Evolutionary conservation across 2,888 invertebrate genomes (phyloP), one percentile per base, ranked within the genome.

Genomic region (Cinara cedri): DNA sequence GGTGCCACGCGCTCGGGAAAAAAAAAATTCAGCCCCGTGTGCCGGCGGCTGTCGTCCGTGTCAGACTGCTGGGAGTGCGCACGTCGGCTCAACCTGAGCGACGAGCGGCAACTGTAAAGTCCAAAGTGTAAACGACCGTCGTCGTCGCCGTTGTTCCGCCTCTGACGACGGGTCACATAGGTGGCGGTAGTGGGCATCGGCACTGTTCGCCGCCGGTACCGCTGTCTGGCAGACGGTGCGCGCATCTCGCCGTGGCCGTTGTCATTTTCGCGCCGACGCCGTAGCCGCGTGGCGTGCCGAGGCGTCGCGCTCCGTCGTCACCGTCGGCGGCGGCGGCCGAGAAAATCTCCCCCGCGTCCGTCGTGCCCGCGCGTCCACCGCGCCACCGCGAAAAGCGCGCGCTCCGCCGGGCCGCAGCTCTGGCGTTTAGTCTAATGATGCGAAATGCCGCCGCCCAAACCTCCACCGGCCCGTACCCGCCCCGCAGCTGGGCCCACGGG

Each of bases 361-460:
- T 16, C 54, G n/a, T n/a, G 14, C 54, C 51, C 16, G n/a, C n/a
- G 0, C 54, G 42, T 0, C 55, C 57, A 1, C 42, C 60, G 26
- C 4, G n/a, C 46, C n/a, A 24, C 21, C 54, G 46, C 4, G 44
- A 54, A 68, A 68, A 66, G 24, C 76, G 57, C 55, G 26, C 57
- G 44, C 60, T 57, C 68, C 68, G 68, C 66, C 66, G 76, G 76
- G 68, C 46, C 49, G 3, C 34, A 34, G 76, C 66, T 34, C 76
- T 78, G 76, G 68, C 66, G 76, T 70, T 78, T 78, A 78, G 76
- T 78, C 55, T 78, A 78, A 78, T 78, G 76, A 78, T 19, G 76
- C 76, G 76, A 78, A 78, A 78, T 78, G 60, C 60, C 68, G 19
- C 65, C 75, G 24, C 65, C 11, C 34, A 34, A 34, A 16, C 60